Evolutionary conservation across 2,797 vertebrate species (phyloP).

Genomic region (Helicolenus hilgendorfi): DNA sequence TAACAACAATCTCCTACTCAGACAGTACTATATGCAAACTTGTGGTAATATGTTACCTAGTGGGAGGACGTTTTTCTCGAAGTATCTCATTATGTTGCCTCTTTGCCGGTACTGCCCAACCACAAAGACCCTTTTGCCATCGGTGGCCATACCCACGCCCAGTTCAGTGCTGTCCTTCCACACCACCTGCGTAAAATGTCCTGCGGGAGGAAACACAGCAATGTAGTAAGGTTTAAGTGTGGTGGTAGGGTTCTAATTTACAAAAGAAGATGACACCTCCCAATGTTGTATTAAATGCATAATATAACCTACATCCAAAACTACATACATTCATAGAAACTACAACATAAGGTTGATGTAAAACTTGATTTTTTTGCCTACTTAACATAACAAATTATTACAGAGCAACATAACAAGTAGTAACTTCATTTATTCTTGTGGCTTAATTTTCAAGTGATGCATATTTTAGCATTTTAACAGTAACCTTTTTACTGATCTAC

Average conservation of each 20-base stretch:
- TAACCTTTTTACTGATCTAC: background rate
- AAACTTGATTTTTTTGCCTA: no score
- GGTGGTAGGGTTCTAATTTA: background rate
- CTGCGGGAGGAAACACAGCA: conserved; percentile 44
- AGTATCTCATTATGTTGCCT: conserved; percentile 73
- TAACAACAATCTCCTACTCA: background rate
- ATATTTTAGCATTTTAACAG: background rate
- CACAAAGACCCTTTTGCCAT: conserved; percentile 56
- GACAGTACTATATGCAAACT: background rate
- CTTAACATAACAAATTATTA: background rate
- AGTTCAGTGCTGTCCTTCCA: conserved; percentile 80
- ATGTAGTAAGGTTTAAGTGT: background rate
- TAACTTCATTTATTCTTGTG: background rate
- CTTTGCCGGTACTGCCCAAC: conserved; percentile 83
- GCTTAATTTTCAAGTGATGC: background rate
- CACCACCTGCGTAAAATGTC: conserved; percentile 88
- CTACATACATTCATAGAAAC: background rate
- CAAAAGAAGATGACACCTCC: background rate
- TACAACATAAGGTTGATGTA: background rate
- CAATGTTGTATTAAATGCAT: background rate
- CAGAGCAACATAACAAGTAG: background rate
- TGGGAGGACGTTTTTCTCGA: conserved; percentile 74
- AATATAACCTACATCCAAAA: background rate
- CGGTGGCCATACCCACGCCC: conserved; percentile 78
- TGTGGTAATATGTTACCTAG: conserved; percentile 49